Conservation (phyloP, 2,888 invertebrate genomes). For the Spisula solida region DNA sequence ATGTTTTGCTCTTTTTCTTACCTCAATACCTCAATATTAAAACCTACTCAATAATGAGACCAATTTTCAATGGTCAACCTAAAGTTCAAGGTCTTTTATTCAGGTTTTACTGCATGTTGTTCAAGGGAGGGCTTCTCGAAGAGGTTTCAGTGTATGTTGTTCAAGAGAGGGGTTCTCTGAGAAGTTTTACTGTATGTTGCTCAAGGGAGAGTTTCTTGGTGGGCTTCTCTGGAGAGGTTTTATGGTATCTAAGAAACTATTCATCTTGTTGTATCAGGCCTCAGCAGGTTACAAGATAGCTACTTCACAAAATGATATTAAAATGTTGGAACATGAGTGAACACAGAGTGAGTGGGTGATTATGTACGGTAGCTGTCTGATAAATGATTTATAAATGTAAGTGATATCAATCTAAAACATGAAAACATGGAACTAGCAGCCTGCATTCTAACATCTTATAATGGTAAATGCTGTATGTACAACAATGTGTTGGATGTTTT, state of each 20-base stretch:
- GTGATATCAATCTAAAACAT: conserved; percentile 3
- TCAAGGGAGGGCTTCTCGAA: too few relatives aligned
- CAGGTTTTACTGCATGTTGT: too few relatives aligned
- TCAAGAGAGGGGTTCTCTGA: too few relatives aligned
- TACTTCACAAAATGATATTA: conserved; percentile 48
- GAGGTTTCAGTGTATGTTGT: too few relatives aligned
- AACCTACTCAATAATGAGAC: too few relatives aligned
- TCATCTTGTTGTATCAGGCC: conserved; percentile 16
- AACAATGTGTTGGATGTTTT: neutral
- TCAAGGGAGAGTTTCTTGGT: too few relatives aligned
- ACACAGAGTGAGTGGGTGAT: conserved; percentile 33
- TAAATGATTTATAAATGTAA: conserved; percentile 37
- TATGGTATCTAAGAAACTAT: neutral
- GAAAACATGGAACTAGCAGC: neutral
- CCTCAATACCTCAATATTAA: too few relatives aligned
- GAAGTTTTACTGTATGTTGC: too few relatives aligned
- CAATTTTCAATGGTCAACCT: too few relatives aligned
- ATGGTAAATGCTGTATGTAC: neutral
- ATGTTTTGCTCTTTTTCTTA: too few relatives aligned
- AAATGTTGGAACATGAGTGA: conserved; percentile 40
- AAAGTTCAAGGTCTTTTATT: too few relatives aligned
- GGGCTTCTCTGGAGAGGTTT: too few relatives aligned
- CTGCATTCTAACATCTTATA: neutral
- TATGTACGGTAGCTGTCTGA: conserved; percentile 32
- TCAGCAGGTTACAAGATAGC: conserved; percentile 29